These are phyloP conservation scores for Lasaia peninsularis DNA, from an alignment of 1,140 invertebrate species.

Conservation along the genomic window DNA sequence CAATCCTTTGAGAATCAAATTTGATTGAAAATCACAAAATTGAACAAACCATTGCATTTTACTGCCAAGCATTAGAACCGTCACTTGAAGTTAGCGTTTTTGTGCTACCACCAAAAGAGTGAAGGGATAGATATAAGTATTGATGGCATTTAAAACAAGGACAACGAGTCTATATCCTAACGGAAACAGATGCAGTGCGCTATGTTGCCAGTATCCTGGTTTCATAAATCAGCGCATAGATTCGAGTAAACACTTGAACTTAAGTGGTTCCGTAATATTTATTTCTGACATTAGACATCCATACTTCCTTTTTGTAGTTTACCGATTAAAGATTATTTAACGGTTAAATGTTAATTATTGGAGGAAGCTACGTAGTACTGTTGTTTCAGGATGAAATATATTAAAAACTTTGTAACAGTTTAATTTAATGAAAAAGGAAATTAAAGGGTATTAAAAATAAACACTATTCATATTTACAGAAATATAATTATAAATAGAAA, in stretches of 20 bases:
- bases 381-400: neutral
- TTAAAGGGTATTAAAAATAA: too few relatives aligned
- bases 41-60: too few relatives aligned
- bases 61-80: too few relatives aligned
- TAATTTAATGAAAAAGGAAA: too few relatives aligned
- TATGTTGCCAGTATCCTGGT: conserved; percentile 16
- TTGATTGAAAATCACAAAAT: too few relatives aligned
- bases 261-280: neutral
- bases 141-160: conserved; percentile 28
- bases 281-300: neutral
- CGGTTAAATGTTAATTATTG: neutral
- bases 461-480: too few relatives aligned
- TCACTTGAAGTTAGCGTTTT: too few relatives aligned
- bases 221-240: conserved; percentile 11
- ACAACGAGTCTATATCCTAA: conserved; percentile 23
- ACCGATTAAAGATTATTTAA: neutral
- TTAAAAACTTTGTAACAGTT: neutral
- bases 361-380: neutral
- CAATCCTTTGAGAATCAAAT: too few relatives aligned
- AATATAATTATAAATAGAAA: too few relatives aligned
- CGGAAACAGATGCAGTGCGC: conserved; percentile 23
- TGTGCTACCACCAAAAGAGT: conserved; percentile 8
- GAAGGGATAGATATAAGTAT: conserved; percentile 23
- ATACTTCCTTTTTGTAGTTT: neutral
- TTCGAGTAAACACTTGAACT: neutral